Evolutionary conservation across 2,797 vertebrate species (phyloP), one percentile per base, ranked within the genome.

Genomic region (Alectoris magna): DNA sequence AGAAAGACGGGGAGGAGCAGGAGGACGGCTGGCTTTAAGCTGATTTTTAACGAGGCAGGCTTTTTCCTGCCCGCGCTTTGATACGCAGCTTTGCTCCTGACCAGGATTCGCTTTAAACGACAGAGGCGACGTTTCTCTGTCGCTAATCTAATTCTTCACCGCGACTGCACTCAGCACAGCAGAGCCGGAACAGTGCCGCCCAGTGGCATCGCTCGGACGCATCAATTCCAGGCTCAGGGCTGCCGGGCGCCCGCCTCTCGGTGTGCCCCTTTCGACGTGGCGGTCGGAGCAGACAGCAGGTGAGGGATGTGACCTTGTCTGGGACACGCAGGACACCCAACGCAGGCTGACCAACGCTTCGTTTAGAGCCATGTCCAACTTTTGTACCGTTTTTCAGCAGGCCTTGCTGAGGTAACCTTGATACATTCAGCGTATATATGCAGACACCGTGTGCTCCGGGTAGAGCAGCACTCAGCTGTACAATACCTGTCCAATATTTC

Each of bases 11-110:
- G 49, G 31, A 27, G 55, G 72, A 51, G 49, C 49, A 59, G 49
- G 67, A 81, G 53, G 67, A 83, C 72, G 68, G 34, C 8, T 55
- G 84, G 48, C 43, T 90, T 58, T 43, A 63, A 79, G 91, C 66
- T 3, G 46, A 7, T 90, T 91, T 87, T 77, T 95, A 89, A 93
- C 62, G 67, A 91, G 90, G 56, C 59, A 15, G 69, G 84, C 72
- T 60, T 81, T 38, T 23, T 27, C 26, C 49, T 60, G 69, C 51
- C 68, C 43, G n/a, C 2, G 6, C 66, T 68, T 51, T 49, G 75
- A 95, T 59, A 91, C 8, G 1, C 68, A 55, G 60, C 82, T 91
- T 92, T 74, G 71, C 67, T 64, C 46, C 87, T 53, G 89, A 79
- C 76, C 71, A 13, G 59, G 85, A 71, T 87, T 63, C 64, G 14